Percentiles rank a stretch among this genome's conserved stretches.
Evolutionary conservation across 2,888 invertebrate species (phyloP).

Genomic region (Melanotus villosus): DNA sequence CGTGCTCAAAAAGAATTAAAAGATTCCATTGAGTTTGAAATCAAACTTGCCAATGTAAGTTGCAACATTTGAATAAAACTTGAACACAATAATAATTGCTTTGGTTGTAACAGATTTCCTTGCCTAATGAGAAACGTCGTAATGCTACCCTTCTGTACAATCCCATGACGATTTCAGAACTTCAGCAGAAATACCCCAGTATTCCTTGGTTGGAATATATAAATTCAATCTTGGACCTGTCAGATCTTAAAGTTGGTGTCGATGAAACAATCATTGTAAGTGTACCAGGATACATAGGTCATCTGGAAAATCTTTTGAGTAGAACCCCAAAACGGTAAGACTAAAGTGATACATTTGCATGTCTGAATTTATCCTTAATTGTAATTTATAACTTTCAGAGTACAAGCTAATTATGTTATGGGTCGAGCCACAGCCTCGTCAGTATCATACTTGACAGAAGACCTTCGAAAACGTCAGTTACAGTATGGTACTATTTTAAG

Average conservation of each 20-base stretch:
- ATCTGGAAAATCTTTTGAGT: conserved; percentile 76
- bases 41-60: conserved; percentile 91
- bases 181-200: conserved; percentile 82
- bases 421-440: conserved; percentile 91
- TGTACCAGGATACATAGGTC: conserved; percentile 85
- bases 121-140: conserved; percentile 90
- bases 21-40: conserved; percentile 90
- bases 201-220: conserved; percentile 89
- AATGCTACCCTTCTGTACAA: conserved; percentile 94
- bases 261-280: conserved; percentile 88
- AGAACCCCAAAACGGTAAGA: conserved; percentile 70
- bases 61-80: neutral
- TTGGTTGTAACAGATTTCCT: conserved; percentile 77
- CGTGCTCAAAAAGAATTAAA: conserved; percentile 80
- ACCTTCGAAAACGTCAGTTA: conserved; percentile 83
- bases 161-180: conserved; percentile 85
- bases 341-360: neutral
- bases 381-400: conserved; percentile 66
- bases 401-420: conserved; percentile 91
- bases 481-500: conserved; percentile 86
- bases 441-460: conserved; percentile 85
- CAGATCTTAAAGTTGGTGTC: conserved; percentile 73
- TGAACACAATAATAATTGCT: conserved; percentile 5
- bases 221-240: conserved; percentile 79
- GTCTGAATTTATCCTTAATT: neutral